A percentile compares a stretch with the other conserved stretches of the same genome.
These are phyloP conservation scores for Ophion costatus DNA, from an alignment of 2,888 invertebrate species.

Conservation along the genomic window DNA sequence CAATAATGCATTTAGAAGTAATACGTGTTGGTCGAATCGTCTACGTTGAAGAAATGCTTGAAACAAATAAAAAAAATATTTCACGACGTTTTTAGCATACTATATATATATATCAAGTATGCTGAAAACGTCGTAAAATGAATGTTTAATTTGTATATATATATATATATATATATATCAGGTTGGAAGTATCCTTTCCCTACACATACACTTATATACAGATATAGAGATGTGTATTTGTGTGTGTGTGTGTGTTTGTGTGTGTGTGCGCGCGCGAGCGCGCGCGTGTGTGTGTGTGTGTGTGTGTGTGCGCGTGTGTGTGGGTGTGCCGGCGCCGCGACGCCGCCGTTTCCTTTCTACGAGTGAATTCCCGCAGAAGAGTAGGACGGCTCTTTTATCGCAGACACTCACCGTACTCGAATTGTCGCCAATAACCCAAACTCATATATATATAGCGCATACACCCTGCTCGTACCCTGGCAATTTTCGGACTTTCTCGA, in stretches of 20 bases:
- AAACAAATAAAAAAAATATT: not conserved
- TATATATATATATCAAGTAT: too few relatives aligned
- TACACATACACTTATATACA: not conserved
- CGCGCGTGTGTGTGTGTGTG: not conserved
- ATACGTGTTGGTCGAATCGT: too few relatives aligned
- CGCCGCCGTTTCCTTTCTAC: slow-evolving; percentile 47
- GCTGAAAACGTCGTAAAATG: too few relatives aligned
- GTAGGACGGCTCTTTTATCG: not conserved
- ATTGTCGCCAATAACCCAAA: slow-evolving; percentile 33
- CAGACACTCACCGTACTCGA: not conserved
- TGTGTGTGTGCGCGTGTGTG: not conserved
- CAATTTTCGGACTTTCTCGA: too few relatives aligned
- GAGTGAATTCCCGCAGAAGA: slow-evolving; percentile 26
- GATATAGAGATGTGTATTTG: too few relatives aligned
- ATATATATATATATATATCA: not conserved
- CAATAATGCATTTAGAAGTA: too few relatives aligned
- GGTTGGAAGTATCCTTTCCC: not conserved
- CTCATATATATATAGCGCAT: not conserved
- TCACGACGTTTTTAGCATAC: not conserved
- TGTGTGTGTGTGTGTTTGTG: not conserved
- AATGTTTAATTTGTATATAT: not conserved
- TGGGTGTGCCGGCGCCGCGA: slow-evolving; percentile 52
- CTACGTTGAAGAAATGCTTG: too few relatives aligned
- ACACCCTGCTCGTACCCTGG: too few relatives aligned
- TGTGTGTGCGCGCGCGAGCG: slow-evolving; percentile 45